Conservation (phyloP, 1,140 invertebrate genomes). For the Octopus sinensis region DNA sequence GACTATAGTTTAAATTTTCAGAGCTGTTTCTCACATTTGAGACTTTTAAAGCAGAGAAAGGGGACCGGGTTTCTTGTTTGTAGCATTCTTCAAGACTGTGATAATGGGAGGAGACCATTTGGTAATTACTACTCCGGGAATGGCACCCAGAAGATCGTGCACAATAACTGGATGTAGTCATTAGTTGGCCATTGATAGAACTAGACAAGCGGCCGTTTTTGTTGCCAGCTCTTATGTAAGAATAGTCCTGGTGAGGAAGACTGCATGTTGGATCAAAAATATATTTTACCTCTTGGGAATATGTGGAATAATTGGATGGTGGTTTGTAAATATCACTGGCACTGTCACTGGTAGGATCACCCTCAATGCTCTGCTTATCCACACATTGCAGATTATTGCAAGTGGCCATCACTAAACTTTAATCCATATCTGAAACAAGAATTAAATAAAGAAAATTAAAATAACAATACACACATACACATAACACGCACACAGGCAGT, state of each 20-base stretch:
- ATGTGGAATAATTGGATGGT: slow-evolving; percentile 29
- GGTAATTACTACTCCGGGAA: background rate
- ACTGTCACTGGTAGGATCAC: background rate
- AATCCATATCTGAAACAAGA: slow-evolving; percentile 7
- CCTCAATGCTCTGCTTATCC: background rate
- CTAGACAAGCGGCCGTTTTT: background rate
- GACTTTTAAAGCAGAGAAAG: slow-evolving; percentile 16
- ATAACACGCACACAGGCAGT: no score
- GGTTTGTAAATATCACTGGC: background rate
- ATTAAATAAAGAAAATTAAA: background rate
- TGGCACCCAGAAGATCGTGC: background rate
- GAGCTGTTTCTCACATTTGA: slow-evolving; percentile 11
- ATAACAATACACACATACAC: background rate
- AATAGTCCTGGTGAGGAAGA: slow-evolving; percentile 24
- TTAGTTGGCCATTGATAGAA: background rate
- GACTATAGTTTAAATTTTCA: slow-evolving; percentile 16
- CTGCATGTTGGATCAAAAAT: slow-evolving; percentile 27
- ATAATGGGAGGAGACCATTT: slow-evolving; percentile 1
- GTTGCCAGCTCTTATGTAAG: slow-evolving; percentile 17
- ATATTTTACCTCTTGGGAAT: slow-evolving; percentile 33
- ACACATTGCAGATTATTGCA: background rate
- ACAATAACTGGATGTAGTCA: background rate
- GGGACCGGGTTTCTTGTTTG: slow-evolving; percentile 26
- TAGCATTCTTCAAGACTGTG: slow-evolving; percentile 17
- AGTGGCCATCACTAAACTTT: slow-evolving; percentile 2